Evolutionary conservation across 2,113 vertebrate species (phyloP).

Genomic region (Guaruba guarouba): DNA sequence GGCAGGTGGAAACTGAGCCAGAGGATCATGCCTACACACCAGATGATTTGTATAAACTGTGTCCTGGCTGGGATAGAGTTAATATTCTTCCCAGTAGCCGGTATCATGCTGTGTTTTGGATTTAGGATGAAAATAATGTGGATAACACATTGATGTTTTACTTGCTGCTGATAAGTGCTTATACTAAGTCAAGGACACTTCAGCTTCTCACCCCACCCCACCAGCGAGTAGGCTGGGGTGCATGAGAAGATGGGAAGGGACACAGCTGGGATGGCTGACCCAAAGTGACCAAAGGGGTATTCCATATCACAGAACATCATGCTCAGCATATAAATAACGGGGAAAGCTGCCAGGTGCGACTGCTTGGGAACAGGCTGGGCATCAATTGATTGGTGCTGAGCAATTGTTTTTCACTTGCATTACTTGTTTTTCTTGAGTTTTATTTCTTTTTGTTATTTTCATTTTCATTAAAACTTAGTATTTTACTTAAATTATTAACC

Average conservation of each 20-base stretch:
- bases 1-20: background rate
- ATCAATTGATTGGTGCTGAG: background rate
- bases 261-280: background rate
- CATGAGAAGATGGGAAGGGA: background rate
- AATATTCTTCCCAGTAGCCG: background rate
- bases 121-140: background rate
- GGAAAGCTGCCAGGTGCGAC: background rate
- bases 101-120: fast-evolving
- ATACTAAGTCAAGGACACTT: background rate
- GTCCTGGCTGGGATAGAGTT: background rate
- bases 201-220: background rate
- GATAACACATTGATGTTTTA: background rate
- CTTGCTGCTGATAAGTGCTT: background rate
- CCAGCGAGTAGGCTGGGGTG: background rate
- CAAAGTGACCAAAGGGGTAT: background rate
- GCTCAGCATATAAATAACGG: background rate
- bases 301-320: background rate
- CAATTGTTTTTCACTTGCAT: background rate
- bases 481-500: background rate
- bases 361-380: background rate
- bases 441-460: background rate
- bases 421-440: background rate
- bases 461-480: background rate
- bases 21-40: background rate
- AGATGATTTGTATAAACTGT: background rate